Percentiles rank a stretch among this genome's conserved stretches.
phyloP scores from a whole-genome alignment of 2,113 vertebrate genomes.

The Menura novaehollandiae region DNA sequence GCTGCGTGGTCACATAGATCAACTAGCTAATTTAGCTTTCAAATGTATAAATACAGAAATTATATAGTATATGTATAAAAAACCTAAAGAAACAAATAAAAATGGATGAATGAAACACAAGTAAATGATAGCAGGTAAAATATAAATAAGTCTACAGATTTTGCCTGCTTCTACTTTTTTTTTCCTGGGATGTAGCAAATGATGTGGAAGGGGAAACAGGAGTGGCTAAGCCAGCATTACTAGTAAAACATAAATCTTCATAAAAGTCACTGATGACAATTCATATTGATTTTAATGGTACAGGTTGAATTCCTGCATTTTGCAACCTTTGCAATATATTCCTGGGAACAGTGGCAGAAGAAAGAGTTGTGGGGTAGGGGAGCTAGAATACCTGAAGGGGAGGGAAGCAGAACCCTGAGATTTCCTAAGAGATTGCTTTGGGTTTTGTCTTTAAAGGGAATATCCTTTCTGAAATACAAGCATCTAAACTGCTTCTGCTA shows the following conservation, averaged over 20 bases:
- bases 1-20: background rate
- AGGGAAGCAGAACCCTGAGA: background rate
- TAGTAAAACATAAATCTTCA: background rate
- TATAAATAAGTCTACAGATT: background rate
- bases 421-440: background rate
- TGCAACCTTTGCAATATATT: background rate
- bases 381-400: background rate
- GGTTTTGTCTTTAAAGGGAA: background rate
- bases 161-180: background rate
- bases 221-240: background rate
- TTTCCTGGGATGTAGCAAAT: background rate
- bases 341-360: background rate
- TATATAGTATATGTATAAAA: background rate
- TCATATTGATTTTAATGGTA: background rate
- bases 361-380: background rate
- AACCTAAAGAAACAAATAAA: background rate
- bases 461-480: background rate
- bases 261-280: background rate
- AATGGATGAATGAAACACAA: background rate
- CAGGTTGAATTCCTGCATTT: background rate
- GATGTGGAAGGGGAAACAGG: background rate
- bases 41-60: background rate
- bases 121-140: background rate
- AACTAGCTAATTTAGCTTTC: background rate
- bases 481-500: background rate